A percentile compares a stretch with the other conserved stretches of the same genome.
Conservation (phyloP, 2,888 invertebrate species). For the Lissonota sp. region DNA sequence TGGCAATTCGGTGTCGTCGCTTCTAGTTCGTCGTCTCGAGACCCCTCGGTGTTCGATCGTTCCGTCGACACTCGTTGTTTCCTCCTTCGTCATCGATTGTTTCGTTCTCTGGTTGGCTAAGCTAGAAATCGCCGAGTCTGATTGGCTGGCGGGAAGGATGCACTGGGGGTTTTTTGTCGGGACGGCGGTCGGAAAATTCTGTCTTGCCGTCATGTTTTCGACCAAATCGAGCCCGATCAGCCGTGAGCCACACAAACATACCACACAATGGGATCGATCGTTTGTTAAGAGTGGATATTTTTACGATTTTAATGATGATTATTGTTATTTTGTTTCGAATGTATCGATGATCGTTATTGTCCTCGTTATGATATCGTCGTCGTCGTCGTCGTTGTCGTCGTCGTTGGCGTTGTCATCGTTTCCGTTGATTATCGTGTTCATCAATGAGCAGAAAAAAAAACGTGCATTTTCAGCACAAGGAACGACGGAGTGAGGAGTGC, state of each 20-base stretch:
- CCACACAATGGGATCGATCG: slow-evolving; percentile 55
- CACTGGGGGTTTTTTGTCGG: slow-evolving; percentile 63
- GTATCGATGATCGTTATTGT: not conserved
- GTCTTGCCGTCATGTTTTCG: slow-evolving; percentile 53
- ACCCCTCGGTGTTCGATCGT: slow-evolving; percentile 37
- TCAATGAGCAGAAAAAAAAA: not conserved
- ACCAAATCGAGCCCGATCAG: slow-evolving; percentile 25
- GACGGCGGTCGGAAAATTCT: slow-evolving; percentile 76
- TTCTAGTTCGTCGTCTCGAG: slow-evolving; percentile 56
- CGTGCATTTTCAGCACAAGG: not conserved
- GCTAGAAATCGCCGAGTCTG: slow-evolving; percentile 82
- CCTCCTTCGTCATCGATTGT: slow-evolving; percentile 46
- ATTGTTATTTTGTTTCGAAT: slow-evolving; percentile 13
- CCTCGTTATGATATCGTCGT: not conserved
- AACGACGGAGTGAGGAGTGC: not conserved
- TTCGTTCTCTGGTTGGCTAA: slow-evolving; percentile 74
- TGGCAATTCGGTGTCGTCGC: slow-evolving; percentile 30
- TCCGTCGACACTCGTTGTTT: slow-evolving; percentile 55
- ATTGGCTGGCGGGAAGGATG: slow-evolving; percentile 77
- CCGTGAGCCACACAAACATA: slow-evolving; percentile 41
- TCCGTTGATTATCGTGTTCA: slow-evolving; percentile 1
- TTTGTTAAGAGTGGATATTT: slow-evolving; percentile 13
- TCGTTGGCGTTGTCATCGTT: not conserved
- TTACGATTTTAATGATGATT: slow-evolving; percentile 6
- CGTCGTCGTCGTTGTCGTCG: slow-evolving; percentile 5